These are phyloP conservation scores for Kradibia gibbosae DNA, from an alignment of 1,140 invertebrate genomes.

Conservation along the genomic window DNA sequence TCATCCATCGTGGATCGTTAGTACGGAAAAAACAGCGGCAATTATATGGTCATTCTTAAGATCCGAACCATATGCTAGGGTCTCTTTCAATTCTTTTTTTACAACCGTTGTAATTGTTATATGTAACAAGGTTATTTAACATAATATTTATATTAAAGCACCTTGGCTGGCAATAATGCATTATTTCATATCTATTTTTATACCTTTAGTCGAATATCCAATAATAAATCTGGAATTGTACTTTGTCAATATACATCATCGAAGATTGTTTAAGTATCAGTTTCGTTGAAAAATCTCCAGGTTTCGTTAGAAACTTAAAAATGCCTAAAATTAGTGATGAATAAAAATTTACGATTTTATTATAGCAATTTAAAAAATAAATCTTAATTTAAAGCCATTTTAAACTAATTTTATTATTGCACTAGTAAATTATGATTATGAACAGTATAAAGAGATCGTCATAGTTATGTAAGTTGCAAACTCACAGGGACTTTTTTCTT, in stretches of 20 bases:
- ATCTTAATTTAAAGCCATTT: too few relatives aligned
- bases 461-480: neutral
- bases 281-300: neutral
- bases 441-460: neutral
- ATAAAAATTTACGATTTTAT: too few relatives aligned
- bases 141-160: too few relatives aligned
- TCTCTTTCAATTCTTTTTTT: neutral
- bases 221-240: neutral
- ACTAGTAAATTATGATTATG: neutral
- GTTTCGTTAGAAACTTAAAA: too few relatives aligned
- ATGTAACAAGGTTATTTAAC: too few relatives aligned
- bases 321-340: too few relatives aligned
- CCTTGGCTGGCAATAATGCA: too few relatives aligned
- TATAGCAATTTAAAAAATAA: too few relatives aligned
- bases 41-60: neutral
- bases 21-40: neutral
- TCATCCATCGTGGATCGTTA: neutral
- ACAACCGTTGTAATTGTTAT: neutral
- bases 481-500: slow-evolving; percentile 6
- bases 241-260: neutral
- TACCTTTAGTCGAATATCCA: too few relatives aligned
- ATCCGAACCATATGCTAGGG: neutral
- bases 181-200: too few relatives aligned
- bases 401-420: too few relatives aligned
- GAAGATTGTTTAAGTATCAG: neutral